Conservation (phyloP, 1,140 invertebrate genomes). For the Cylas formicarius region DNA sequence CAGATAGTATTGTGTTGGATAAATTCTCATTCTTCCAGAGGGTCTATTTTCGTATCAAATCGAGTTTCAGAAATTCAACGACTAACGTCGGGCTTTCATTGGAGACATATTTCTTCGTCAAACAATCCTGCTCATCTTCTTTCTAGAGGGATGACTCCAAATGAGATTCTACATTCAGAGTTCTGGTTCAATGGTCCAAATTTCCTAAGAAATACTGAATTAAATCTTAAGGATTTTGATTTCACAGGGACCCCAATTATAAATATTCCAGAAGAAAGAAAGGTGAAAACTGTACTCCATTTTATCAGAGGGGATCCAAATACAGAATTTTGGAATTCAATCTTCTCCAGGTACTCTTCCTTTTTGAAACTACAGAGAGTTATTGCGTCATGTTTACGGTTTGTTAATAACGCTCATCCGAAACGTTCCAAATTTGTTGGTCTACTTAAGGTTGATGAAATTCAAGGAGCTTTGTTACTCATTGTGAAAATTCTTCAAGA, state of each 20-base stretch:
- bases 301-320: neutral
- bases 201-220: conserved; percentile 11
- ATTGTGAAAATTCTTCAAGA: neutral
- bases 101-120: conserved; percentile 22
- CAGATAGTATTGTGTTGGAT: conserved; percentile 9
- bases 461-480: conserved; percentile 3
- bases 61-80: conserved; percentile 13
- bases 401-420: neutral
- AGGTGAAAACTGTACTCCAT: too few species aligned
- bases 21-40: neutral
- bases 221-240: neutral
- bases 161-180: conserved; percentile 19
- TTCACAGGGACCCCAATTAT: neutral
- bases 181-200: conserved; percentile 31
- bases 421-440: neutral
- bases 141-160: conserved; percentile 24
- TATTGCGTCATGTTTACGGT: neutral
- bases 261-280: neutral
- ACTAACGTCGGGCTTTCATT: conserved; percentile 6
- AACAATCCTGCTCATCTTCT: conserved; percentile 34
- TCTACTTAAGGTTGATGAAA: conserved; percentile 1
- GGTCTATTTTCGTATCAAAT: conserved; percentile 13
- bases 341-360: neutral
- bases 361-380: neutral
- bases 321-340: neutral